Base-by-base conservation (phyloP, 2,113 vertebrate genomes). In the Carettochelys insculpta region DNA sequence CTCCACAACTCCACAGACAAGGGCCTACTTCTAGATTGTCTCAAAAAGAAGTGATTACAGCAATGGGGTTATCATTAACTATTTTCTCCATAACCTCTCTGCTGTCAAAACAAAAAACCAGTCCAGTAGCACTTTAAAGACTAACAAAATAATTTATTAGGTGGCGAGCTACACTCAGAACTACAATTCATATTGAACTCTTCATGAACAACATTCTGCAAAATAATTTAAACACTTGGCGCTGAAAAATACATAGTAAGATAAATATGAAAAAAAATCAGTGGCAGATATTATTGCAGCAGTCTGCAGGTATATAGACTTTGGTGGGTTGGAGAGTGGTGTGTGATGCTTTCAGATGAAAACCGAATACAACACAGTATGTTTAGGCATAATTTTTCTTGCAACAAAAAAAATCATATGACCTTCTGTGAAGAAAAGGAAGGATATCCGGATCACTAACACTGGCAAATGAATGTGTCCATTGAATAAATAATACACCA, bases 151-250 rank as follows among this genome's bases (percentile, higher is more conserved):
- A n/a, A n/a, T n/a, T n/a, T n/a, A n/a, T n/a, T n/a, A n/a, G n/a
- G n/a, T n/a, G n/a, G n/a, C n/a, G n/a, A n/a, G 14, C 47, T 80
- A 86, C 95, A 93, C 86, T 61, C 61, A 50, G n/a, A 34, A 86
- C 79, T 80, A 93, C 25, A 43, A 34, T 11, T 45, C 8, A 25
- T 51, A 65, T 38, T 77, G 48, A 79, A 86, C 84, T 78, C 54
- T 47, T 53, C 82, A 34, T 71, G 82, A 71, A 50, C 25, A 83
- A 22, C 47, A 61, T 22, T 76, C 80, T 93, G 82, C 73, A 58
- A 29, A 89, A 90, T 83, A 83, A n/a, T 83, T 83, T 38, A 75
- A 93, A 53, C 13, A 29, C 71, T 83, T 68, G 73, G 71, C 17
- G 6, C 41, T 71, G 77, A 86, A 25, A 7, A 89, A 52, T 31